phyloP scores from a whole-genome alignment of 1,140 invertebrate species.

The Papilio polytes region DNA sequence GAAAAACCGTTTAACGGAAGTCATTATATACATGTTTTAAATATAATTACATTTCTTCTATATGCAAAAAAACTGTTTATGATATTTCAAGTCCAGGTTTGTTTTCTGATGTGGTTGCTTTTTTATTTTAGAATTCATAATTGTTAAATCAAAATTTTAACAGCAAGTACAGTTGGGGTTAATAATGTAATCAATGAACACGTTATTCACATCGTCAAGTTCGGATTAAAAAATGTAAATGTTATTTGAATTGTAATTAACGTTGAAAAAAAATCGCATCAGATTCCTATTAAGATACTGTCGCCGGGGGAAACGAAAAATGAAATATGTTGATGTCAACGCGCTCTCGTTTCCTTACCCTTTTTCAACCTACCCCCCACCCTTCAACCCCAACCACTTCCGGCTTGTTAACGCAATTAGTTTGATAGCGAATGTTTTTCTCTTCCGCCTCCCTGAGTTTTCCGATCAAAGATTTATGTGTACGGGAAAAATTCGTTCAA shows the following conservation, averaged over 20 bases:
- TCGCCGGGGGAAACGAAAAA: slow-evolving; percentile 22
- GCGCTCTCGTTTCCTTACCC: slow-evolving; percentile 32
- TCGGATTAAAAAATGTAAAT: slow-evolving; percentile 22
- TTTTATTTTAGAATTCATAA: too few relatives aligned
- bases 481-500: neutral
- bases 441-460: neutral
- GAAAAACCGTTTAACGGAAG: too few relatives aligned
- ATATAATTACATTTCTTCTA: neutral
- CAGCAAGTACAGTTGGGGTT: neutral
- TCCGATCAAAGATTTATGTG: slow-evolving; percentile 18
- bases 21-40: neutral
- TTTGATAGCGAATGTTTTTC: slow-evolving; percentile 28
- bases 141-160: too few relatives aligned
- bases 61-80: too few relatives aligned
- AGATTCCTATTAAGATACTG: slow-evolving; percentile 35
- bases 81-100: too few relatives aligned
- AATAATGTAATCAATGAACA: neutral
- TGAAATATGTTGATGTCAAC: slow-evolving; percentile 31
- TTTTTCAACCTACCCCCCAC: neutral
- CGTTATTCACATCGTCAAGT: neutral
- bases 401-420: slow-evolving; percentile 34
- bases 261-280: slow-evolving; percentile 22
- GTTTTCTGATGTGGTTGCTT: too few relatives aligned
- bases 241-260: slow-evolving; percentile 33
- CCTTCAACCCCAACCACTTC: neutral